Conservation (phyloP, 2,113 vertebrate genomes). For the Plecotus auritus region DNA sequence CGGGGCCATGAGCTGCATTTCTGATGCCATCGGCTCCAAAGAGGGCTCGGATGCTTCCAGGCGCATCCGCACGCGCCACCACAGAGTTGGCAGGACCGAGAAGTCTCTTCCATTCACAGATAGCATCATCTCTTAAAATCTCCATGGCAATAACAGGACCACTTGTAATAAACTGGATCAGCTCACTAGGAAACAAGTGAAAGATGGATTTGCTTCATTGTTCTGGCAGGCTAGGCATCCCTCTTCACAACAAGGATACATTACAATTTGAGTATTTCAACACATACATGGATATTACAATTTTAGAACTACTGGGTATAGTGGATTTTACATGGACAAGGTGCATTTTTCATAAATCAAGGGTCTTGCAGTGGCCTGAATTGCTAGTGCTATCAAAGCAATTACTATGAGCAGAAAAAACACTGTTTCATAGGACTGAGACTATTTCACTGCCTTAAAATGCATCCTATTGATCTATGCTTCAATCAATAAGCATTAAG, state of each 20-base stretch:
- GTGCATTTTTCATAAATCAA: background rate
- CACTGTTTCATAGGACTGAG: background rate
- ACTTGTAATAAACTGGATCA: slow-evolving; percentile 90
- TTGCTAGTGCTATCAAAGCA: background rate
- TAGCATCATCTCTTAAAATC: slow-evolving; percentile 91
- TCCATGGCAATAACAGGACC: slow-evolving; percentile 93
- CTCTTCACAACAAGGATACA: background rate
- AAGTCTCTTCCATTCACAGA: slow-evolving; percentile 88
- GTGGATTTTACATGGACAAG: background rate
- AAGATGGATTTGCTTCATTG: background rate
- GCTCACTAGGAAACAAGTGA: slow-evolving; percentile 82
- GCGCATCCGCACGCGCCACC: slow-evolving; percentile 82
- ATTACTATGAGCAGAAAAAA: background rate
- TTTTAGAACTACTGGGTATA: background rate
- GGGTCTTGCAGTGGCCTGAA: background rate
- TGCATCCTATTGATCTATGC: background rate
- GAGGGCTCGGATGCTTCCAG: slow-evolving; percentile 82
- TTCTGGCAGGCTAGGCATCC: background rate
- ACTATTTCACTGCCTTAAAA: background rate
- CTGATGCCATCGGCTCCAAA: slow-evolving; percentile 87
- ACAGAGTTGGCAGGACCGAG: slow-evolving; percentile 86
- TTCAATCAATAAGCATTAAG: background rate
- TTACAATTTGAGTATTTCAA: background rate
- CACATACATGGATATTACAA: background rate
- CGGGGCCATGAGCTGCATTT: slow-evolving; percentile 90